A percentile compares a stretch with the other conserved stretches of the same genome.
Conservation (phyloP, 2,797 vertebrate species). For the Simalia tracyae region DNA sequence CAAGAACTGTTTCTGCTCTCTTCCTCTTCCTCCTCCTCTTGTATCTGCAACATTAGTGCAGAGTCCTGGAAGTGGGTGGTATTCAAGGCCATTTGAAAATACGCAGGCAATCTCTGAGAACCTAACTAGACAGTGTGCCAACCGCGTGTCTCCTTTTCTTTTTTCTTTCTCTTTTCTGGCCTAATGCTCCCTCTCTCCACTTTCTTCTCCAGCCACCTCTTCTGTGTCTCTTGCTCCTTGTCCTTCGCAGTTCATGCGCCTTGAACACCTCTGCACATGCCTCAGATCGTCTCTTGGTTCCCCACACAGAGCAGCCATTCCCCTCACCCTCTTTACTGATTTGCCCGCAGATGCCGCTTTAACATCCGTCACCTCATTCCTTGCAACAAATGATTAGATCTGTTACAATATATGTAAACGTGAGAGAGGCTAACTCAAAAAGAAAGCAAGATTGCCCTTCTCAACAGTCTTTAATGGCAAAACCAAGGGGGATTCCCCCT, state of each 20-base stretch:
- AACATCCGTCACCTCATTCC: not conserved
- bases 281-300: not conserved
- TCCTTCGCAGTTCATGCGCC: too few relatives aligned
- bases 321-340: too few relatives aligned
- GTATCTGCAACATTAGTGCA: fast-evolving
- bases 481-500: not conserved
- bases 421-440: not conserved
- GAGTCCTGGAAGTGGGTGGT: too few relatives aligned
- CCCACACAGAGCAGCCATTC: not conserved
- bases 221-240: not conserved
- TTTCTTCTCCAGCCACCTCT: not conserved
- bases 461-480: not conserved
- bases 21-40: not conserved
- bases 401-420: not conserved
- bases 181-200: not conserved
- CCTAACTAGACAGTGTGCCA: not conserved
- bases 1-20: not conserved
- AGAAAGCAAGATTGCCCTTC: not conserved
- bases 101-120: not conserved
- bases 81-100: not conserved
- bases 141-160: not conserved
- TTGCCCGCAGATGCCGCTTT: too few relatives aligned
- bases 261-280: not conserved
- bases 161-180: too few relatives aligned
- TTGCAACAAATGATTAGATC: not conserved